These are phyloP conservation scores for Tethea ocularis DNA, from an alignment of 2,888 invertebrate species.

Conservation along the genomic window DNA sequence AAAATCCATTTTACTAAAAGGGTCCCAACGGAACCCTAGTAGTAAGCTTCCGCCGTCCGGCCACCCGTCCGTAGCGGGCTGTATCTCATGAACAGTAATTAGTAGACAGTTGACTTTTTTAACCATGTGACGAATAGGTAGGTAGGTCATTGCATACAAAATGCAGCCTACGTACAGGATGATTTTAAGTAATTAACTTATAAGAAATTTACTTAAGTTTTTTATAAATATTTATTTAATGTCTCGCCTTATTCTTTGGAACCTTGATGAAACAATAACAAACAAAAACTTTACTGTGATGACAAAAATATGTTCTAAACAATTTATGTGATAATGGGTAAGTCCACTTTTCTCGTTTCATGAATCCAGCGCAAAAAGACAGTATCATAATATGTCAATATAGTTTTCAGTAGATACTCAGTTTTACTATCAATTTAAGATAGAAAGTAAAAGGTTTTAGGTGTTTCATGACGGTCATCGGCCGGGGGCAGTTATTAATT, in stretches of 20 bases:
- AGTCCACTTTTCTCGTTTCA: not conserved
- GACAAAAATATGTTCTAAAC: not conserved
- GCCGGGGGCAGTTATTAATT: conserved; percentile 12
- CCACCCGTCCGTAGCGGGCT: too few relatives aligned
- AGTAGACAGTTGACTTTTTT: too few relatives aligned
- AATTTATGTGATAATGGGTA: not conserved
- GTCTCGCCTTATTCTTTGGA: not conserved
- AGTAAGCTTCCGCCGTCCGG: too few relatives aligned
- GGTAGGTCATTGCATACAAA: too few relatives aligned
- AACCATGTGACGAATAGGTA: too few relatives aligned
- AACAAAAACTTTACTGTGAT: not conserved
- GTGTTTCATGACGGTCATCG: conserved; percentile 3
- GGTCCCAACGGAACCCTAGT: too few relatives aligned
- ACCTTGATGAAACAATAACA: not conserved
- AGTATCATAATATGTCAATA: not conserved
- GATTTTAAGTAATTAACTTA: too few relatives aligned
- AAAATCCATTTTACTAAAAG: too few relatives aligned
- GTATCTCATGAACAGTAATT: too few relatives aligned
- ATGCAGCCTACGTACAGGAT: too few relatives aligned
- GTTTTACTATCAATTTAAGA: not conserved
- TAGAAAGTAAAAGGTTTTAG: not conserved
- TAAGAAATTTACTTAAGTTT: too few relatives aligned
- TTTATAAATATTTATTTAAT: too few relatives aligned
- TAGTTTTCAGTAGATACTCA: not conserved
- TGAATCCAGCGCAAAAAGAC: not conserved